Evolutionary conservation across 30 jellyfish, hydroid and myxozoan species (phyloP), one percentile per base, ranked within the genome.

Genomic region (Turritopsis dohrnii): DNA sequence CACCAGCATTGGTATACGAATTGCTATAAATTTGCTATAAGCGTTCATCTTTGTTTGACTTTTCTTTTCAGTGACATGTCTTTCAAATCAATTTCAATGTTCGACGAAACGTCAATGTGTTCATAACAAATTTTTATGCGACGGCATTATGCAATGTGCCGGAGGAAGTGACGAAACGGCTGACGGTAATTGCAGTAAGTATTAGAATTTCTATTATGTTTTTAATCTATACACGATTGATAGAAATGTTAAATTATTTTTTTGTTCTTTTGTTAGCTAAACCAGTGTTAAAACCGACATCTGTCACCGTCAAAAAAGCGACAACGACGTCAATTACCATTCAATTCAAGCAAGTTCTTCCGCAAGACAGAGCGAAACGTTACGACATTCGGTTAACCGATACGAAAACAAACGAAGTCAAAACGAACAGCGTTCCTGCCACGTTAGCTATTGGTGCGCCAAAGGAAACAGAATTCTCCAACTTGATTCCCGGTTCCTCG

Each of bases 151-250:
- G 8, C 52, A 30, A 18, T 77, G 85, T 77, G 72, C 13, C 52
- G 85, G 29, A 19, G 8, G 71, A 0, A 29, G 74, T 24, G 85
- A 77, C 28, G 85, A 77, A 8, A 23, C 85, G 18, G 5, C 4
- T 0, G 66, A n/a, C 8, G 85, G 73, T 7, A 20, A 16, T 1
- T 77, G 85, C 28, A 25, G 85, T 77, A 77, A 23, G 85, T 77
- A 19, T 18, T 28, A 26, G n/a, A n/a, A n/a, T n/a, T n/a, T n/a
- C n/a, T n/a, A n/a, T n/a, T n/a, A n/a, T n/a, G n/a, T n/a, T n/a
- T n/a, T n/a, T n/a, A n/a, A n/a, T n/a, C n/a, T 13, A 41, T 41
- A 13, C 60, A 3, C 13, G 60, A 5, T 3, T 3, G 60, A 41
- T 41, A 3, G 9, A 41, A 41, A 3, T 3, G 9, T 41, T 41